These are phyloP conservation scores for Coracias cyanogaster DNA, from an alignment of 2,797 vertebrate species.

Conservation along the genomic window DNA sequence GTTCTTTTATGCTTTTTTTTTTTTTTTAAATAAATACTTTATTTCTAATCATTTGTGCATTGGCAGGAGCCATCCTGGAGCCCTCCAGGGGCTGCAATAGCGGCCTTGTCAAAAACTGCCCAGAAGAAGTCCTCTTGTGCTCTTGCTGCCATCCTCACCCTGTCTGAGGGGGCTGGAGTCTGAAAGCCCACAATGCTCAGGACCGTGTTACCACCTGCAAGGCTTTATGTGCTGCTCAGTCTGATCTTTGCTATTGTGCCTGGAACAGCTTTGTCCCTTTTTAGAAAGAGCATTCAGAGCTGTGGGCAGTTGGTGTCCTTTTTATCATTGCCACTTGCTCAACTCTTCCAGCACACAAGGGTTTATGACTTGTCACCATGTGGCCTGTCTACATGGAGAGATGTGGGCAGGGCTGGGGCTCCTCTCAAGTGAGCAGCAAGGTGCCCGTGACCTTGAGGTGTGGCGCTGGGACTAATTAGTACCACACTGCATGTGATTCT, in stretches of 20 bases:
- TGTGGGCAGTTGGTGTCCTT: background rate
- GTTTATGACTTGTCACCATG: background rate
- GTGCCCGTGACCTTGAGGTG: constrained; percentile 34
- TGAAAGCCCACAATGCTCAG: background rate
- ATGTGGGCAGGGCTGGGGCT: background rate
- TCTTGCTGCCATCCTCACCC: background rate
- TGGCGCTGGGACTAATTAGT: constrained; percentile 17
- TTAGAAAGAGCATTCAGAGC: background rate
- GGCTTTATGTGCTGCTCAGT: background rate
- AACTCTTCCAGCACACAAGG: background rate
- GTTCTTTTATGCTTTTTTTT: background rate
- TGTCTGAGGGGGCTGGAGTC: background rate
- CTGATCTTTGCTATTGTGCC: background rate
- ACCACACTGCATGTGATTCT: background rate
- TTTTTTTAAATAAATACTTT: background rate
- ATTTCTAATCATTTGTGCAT: background rate
- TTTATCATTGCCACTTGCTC: background rate
- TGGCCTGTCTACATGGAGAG: rapidly evolving
- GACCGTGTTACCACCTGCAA: background rate
- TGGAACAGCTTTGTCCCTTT: background rate
- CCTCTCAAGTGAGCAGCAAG: background rate
- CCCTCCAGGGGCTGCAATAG: background rate
- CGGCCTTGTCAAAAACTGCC: background rate
- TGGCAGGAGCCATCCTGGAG: background rate
- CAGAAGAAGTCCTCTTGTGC: background rate